Evolutionary conservation across 2,888 invertebrate genomes (phyloP), one percentile per base, ranked within the genome.

Genomic region (Heliconius aoede): DNA sequence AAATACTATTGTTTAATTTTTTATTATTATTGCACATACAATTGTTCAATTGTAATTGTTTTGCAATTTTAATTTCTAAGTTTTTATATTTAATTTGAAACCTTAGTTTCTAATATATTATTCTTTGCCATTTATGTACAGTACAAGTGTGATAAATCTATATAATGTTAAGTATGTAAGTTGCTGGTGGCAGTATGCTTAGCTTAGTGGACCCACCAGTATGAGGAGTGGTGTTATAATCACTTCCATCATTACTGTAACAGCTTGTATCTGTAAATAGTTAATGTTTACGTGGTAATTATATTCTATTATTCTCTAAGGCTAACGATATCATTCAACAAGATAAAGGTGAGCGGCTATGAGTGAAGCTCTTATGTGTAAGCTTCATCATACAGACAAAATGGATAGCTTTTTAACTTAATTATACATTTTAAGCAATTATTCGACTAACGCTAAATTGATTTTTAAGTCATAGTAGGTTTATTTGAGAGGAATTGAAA

Each of bases 211-310:
- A 74, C 73, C 67, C 84, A 83, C 82, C 82, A 84, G 82, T 82
- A 82, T 82, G 80, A 77, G 87, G 86, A 92, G 92, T 93, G 93
- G 89, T 93, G 92, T 93, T 93, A 84, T 93, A 93, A 91, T 93
- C 92, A 92, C 89, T 93, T 89, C 86, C 62, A 76, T 86, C 84
- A 81, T 84, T 85, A 84, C 80, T 86, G 82, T 86, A 83, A 87
- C 83, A 81, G 88, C 89, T 91, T 89, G 84, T 88, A 89, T 86
- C 88, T 92, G 91, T 92, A 91, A 76, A 91, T 90, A 91, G 69
- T 80, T 83, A 86, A 86, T 84, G 30, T 81, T 77, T 85, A 86
- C 83, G 73, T 82, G 69, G 83, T 88, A 88, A 86, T 82, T 86
- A 81, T 90, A 81, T 87, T 85, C 85, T 73, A 79, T 55, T 28